phyloP scores from a whole-genome alignment of 2,113 vertebrate species.

The Tachysurus fulvidraco region DNA sequence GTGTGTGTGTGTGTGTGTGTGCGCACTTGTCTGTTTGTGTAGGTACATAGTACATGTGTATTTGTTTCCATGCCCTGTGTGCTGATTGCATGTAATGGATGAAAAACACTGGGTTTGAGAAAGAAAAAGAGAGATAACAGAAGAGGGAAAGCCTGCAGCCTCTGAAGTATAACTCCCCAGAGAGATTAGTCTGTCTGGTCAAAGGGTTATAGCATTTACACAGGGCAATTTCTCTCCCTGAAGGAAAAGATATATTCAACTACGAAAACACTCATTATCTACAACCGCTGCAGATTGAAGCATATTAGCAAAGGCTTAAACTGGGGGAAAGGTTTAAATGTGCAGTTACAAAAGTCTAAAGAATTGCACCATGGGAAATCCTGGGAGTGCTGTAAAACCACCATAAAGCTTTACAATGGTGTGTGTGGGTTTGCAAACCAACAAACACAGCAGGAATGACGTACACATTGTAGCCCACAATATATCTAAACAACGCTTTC shows the following conservation, averaged over 20 bases:
- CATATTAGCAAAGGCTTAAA: slow-evolving; percentile 28
- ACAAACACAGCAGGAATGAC: background rate
- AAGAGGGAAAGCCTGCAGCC: background rate
- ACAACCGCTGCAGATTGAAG: background rate
- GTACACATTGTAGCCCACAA: background rate
- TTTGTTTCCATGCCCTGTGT: background rate
- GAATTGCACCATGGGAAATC: slow-evolving; percentile 38
- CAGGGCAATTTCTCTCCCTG: slow-evolving; percentile 1
- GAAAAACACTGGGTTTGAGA: slow-evolving; percentile 18
- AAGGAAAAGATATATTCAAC: slow-evolving; percentile 6
- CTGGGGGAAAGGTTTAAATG: slow-evolving; percentile 26
- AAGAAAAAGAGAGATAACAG: background rate
- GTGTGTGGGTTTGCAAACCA: background rate
- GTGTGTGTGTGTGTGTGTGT: slow-evolving; percentile 10
- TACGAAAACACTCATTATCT: slow-evolving; percentile 40
- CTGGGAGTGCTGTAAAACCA: slow-evolving; percentile 33
- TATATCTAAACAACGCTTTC: background rate
- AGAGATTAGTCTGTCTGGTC: slow-evolving; percentile 25
- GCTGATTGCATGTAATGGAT: slow-evolving; percentile 27
- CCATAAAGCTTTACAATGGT: slow-evolving; percentile 44
- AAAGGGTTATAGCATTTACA: slow-evolving; percentile 31
- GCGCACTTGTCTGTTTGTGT: background rate
- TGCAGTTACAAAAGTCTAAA: slow-evolving; percentile 33
- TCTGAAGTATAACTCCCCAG: slow-evolving; percentile 5
- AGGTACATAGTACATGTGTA: slow-evolving; percentile 10